Base-by-base conservation (phyloP, 1,140 invertebrate species). In the Leucophenga varia region DNA sequence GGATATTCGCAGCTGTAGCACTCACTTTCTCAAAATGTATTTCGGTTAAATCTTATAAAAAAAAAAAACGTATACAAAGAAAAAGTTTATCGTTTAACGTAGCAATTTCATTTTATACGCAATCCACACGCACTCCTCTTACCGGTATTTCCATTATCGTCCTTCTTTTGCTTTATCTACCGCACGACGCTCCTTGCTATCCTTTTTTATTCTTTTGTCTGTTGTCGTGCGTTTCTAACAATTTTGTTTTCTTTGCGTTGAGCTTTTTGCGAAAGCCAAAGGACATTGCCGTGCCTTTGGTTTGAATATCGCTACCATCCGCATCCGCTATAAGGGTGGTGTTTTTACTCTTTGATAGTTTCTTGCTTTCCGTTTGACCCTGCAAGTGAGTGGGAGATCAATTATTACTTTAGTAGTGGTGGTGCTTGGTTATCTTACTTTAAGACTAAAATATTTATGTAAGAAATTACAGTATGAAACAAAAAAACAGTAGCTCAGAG, bases 231-330 rank as follows among this genome's bases (percentile, higher is more conserved):
- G 32, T 45, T n/a, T 72, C 65, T 25, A 70, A 55, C 44, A 70
- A 54, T 60, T 73, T 73, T 55, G 70, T 54, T 75, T 75, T 43
- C 72, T 73, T 38, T 64, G 64, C 37, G 72, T 72, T 8, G 49
- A 72, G 57, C 43, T 76, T 75, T 46, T 76, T 75, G 54, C 75
- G 76, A 55, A 77, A 77, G 22, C 76, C 76, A 58, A 77, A 77
- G 53, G 76, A 75, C 61, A 77, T 77, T 28, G 76, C 76, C 12
- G 75, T 75, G 16, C 76, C 76, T 56, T 74, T 76, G 46, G 76
- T 76, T 36, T 77, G 73, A 43, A 43, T 21, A 34, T 64, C 64
- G 43, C 49, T 57, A 61, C 64, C 64, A 49, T 64, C 38, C 25
- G 43, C 25, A 28, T 25, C 22, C 10, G 22, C 10, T 25, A 25